These are phyloP conservation scores for Alectura lathami DNA, from an alignment of 2,113 vertebrate species.

Conservation along the genomic window DNA sequence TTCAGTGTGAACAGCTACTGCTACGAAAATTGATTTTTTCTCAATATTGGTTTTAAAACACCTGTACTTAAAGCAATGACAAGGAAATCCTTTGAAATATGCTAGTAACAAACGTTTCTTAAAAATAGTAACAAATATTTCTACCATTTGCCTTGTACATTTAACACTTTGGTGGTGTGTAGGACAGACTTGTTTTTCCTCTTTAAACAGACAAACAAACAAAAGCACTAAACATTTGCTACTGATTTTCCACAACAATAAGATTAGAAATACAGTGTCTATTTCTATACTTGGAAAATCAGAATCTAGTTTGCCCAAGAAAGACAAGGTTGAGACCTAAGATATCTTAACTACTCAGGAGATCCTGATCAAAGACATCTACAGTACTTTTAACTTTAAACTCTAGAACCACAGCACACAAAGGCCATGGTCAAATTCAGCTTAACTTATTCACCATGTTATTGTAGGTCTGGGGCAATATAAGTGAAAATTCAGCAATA, in stretches of 20 bases:
- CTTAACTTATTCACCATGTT: neutral
- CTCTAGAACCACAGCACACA: rapidly evolving
- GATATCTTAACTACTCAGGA: neutral
- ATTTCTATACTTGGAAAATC: neutral
- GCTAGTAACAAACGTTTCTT: neutral
- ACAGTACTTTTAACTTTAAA: neutral
- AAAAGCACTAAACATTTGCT: neutral
- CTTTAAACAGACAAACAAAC: neutral
- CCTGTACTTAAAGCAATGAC: neutral
- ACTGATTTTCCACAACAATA: neutral
- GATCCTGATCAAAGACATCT: neutral
- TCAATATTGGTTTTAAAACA: neutral
- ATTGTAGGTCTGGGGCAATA: neutral
- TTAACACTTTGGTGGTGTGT: neutral
- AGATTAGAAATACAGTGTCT: neutral
- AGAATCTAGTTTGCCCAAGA: neutral
- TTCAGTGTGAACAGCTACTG: neutral
- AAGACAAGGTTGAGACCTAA: neutral
- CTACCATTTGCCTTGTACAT: neutral
- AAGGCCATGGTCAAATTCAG: neutral
- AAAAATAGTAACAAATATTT: neutral
- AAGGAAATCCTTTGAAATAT: neutral
- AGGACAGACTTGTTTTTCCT: neutral
- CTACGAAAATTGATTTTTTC: neutral
- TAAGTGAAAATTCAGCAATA: neutral